Percentiles rank a stretch among this genome's conserved stretches.
phyloP scores from a whole-genome alignment of 2,888 invertebrate species.

The Drosophila seclusa region DNA sequence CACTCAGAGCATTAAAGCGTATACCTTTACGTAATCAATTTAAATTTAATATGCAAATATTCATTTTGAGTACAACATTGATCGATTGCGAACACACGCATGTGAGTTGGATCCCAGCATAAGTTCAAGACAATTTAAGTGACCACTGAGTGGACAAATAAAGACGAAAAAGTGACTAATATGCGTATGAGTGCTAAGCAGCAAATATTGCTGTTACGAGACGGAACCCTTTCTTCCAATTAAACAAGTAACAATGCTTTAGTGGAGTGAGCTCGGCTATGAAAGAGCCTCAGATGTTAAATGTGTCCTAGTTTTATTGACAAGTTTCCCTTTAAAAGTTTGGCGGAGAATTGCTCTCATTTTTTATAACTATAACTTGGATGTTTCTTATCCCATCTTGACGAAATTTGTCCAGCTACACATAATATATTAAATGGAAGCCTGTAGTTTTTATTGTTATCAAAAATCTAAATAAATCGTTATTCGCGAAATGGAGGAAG shows the following conservation, averaged over 20 bases:
- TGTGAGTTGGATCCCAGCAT: not conserved
- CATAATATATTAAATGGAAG: too few species aligned
- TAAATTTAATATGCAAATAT: constrained; percentile 18
- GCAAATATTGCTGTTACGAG: not conserved
- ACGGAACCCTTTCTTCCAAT: not conserved
- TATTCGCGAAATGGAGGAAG: not conserved
- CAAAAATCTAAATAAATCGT: not conserved
- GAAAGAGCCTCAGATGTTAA: not conserved
- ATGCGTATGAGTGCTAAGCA: not conserved
- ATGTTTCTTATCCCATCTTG: not conserved
- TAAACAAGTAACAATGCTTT: not conserved
- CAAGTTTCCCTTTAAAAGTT: not conserved
- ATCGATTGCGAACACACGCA: not conserved
- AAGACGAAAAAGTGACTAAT: not conserved
- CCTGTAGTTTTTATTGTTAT: too few species aligned
- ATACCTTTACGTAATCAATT: constrained; percentile 17
- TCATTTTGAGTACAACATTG: constrained; percentile 2
- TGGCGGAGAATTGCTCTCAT: not conserved
- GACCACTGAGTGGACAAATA: not conserved
- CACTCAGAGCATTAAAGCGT: constrained; percentile 21
- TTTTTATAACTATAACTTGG: not conserved
- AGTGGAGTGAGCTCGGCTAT: not conserved
- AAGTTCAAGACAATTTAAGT: not conserved
- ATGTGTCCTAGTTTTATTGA: not conserved
- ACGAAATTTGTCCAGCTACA: not conserved